These are phyloP conservation scores for Vespertilio murinus DNA, from an alignment of 2,797 vertebrate species.

Conservation along the genomic window DNA sequence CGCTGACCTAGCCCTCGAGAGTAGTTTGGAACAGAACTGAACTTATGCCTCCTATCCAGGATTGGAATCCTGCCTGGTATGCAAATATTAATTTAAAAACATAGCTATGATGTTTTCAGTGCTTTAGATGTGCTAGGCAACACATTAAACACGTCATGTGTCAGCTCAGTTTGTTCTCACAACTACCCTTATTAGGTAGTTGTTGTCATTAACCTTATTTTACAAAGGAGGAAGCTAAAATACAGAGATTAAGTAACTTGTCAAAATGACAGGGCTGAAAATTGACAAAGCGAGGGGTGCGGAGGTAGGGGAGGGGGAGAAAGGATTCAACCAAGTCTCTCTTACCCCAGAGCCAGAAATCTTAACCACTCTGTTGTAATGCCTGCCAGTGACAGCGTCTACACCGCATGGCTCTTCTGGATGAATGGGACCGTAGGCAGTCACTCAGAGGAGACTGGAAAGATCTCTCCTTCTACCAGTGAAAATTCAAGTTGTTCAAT, in stretches of 20 bases:
- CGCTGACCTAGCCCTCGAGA: conserved; percentile 9
- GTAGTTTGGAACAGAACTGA: conserved; percentile 23
- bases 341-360: neutral
- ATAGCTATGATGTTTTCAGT: neutral
- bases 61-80: conserved; percentile 24
- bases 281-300: neutral
- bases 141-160: neutral
- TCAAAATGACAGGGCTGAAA: neutral
- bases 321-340: neutral
- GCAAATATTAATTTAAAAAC: conserved; percentile 45
- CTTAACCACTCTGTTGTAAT: neutral
- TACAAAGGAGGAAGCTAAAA: neutral
- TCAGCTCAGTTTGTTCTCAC: neutral
- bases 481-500: neutral
- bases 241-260: neutral
- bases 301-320: too few species aligned
- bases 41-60: neutral
- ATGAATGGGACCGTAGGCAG: neutral
- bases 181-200: neutral
- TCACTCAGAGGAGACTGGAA: neutral
- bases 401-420: neutral
- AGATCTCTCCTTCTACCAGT: neutral
- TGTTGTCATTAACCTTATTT: conserved; percentile 9
- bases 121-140: neutral
- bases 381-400: neutral